phyloP scores from a whole-genome alignment of 1,140 invertebrate genomes.

The Lanistes nyassanus region DNA sequence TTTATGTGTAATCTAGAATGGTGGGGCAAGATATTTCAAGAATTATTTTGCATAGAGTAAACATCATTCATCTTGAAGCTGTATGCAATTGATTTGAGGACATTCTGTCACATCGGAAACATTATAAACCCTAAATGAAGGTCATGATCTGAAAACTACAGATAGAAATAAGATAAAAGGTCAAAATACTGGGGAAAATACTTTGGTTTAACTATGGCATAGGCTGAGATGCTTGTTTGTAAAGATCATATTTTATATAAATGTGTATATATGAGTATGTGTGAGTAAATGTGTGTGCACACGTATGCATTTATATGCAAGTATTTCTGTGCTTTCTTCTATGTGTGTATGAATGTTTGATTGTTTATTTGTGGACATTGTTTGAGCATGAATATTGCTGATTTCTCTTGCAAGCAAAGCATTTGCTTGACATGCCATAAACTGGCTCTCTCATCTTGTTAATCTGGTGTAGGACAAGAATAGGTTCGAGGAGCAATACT shows the following conservation, averaged over 20 bases:
- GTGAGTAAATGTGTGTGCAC: background rate
- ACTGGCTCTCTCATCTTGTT: slow-evolving; percentile 8
- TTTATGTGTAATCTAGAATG: background rate
- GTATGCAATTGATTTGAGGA: too few relatives aligned
- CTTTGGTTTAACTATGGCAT: too few relatives aligned
- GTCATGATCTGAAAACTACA: too few relatives aligned
- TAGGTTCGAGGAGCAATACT: slow-evolving; percentile 61
- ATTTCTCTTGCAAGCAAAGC: background rate
- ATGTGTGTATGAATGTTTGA: slow-evolving; percentile 1
- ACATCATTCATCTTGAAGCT: too few relatives aligned
- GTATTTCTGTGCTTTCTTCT: background rate
- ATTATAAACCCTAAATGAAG: too few relatives aligned
- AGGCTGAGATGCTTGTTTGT: too few relatives aligned
- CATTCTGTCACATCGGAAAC: too few relatives aligned
- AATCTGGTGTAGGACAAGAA: slow-evolving; percentile 55
- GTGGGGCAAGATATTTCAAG: background rate
- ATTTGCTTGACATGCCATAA: background rate
- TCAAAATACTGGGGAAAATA: too few relatives aligned
- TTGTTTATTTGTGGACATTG: slow-evolving; percentile 7
- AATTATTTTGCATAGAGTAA: too few relatives aligned
- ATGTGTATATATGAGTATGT: too few relatives aligned
- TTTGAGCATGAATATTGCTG: background rate
- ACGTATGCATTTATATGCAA: background rate
- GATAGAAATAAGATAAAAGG: too few relatives aligned
- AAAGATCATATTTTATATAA: too few relatives aligned